Conservation (phyloP, 1,140 invertebrate genomes). For the Pseudomyrmex flavicornis region DNA sequence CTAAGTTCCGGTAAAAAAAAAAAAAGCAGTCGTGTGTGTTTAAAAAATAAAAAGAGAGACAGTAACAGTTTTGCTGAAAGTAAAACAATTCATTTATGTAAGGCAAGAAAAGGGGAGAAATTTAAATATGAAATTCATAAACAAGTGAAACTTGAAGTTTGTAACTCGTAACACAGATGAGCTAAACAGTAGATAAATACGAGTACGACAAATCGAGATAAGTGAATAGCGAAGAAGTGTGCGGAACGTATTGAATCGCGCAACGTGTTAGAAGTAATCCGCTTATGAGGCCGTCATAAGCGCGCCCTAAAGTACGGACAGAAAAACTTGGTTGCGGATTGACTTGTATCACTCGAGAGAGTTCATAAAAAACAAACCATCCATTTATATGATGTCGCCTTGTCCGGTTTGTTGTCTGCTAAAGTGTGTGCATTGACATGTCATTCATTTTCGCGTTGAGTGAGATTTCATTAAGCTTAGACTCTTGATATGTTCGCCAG, state of each 20-base stretch:
- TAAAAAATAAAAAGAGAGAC: not conserved
- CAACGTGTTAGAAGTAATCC: constrained; percentile 40
- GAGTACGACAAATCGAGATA: not conserved
- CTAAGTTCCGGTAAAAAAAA: not conserved
- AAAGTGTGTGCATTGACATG: not conserved
- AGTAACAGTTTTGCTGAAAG: not conserved
- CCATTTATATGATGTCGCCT: constrained; percentile 33
- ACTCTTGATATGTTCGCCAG: constrained; percentile 12
- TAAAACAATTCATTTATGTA: not conserved
- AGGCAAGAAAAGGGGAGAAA: too few relatives aligned
- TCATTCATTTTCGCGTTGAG: not conserved
- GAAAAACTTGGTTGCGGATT: constrained; percentile 49
- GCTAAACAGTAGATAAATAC: not conserved
- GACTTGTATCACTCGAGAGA: constrained; percentile 4
- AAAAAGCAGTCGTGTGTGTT: too few relatives aligned
- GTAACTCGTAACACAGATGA: too few relatives aligned
- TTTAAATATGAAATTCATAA: too few relatives aligned
- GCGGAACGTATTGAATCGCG: not conserved
- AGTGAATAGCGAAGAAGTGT: not conserved
- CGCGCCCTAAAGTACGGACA: constrained; percentile 48
- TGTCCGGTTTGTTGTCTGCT: constrained; percentile 36
- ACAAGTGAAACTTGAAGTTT: too few relatives aligned
- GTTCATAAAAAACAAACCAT: constrained; percentile 41
- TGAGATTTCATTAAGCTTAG: constrained; percentile 51
- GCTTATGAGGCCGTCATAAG: constrained; percentile 38